These are phyloP conservation scores for Drosophila sordidula DNA, from an alignment of 2,888 invertebrate species.

Conservation along the genomic window DNA sequence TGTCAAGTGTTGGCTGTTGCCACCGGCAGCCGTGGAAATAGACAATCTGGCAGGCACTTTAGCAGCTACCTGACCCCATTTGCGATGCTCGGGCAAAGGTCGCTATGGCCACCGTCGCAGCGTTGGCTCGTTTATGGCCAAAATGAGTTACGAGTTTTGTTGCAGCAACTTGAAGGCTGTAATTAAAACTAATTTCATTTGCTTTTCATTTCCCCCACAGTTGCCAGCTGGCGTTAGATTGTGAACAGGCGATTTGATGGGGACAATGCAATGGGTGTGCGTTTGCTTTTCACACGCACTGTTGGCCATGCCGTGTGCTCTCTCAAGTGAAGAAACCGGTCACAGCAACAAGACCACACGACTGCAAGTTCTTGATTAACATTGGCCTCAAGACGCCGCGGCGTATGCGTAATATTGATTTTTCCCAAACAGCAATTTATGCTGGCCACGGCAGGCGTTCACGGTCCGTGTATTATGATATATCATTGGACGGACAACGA, in stretches of 20 bases:
- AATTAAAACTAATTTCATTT: constrained; percentile 80
- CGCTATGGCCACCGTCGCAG: constrained; percentile 34
- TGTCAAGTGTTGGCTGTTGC: constrained; percentile 39
- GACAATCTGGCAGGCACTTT: constrained; percentile 74
- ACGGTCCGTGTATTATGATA: constrained; percentile 13
- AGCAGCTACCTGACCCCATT: constrained; percentile 63
- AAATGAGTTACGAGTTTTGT: constrained; percentile 77
- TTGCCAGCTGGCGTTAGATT: constrained; percentile 46
- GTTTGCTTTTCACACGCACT: constrained; percentile 53
- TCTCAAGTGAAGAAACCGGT: constrained; percentile 42
- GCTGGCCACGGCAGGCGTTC: constrained; percentile 5
- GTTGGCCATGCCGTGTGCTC: constrained; percentile 38
- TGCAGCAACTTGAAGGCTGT: constrained; percentile 77
- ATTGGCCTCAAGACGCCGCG: constrained; percentile 34
- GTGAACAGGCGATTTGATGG: constrained; percentile 67
- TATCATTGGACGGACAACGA: constrained; percentile 26
- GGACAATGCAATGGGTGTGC: constrained; percentile 52
- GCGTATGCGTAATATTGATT: constrained; percentile 60
- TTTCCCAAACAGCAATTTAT: constrained; percentile 54
- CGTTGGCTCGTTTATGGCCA: constrained; percentile 62
- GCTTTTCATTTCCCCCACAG: constrained; percentile 60
- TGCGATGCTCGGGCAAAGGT: constrained; percentile 54
- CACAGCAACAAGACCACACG: constrained; percentile 5
- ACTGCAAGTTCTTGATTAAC: constrained; percentile 50
- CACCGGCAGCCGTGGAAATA: constrained; percentile 62